Evolutionary conservation across 2,113 vertebrate genomes (phyloP), one percentile per base, ranked within the genome.

Genomic region (Callopanchax toddi): DNA sequence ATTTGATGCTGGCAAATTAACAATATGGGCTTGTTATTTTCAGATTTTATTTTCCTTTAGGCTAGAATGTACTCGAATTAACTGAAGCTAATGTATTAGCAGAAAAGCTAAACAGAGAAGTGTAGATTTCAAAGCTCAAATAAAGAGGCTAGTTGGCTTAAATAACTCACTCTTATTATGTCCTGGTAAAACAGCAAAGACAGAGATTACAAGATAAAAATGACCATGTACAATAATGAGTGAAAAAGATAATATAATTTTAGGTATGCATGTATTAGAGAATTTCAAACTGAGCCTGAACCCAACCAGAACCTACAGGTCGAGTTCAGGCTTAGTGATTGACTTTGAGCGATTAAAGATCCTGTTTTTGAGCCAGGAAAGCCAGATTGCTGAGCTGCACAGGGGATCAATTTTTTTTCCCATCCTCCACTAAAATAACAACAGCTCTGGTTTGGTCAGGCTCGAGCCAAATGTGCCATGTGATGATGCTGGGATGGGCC

Each of bases 91-190:
- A 32, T 32, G 6, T 32, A 32, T 32, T 32, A 8, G 29, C 29
- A 32, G 29, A 9, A 9, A 32, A 3, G 29, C 2, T 32, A 32
- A 32, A 32, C 5, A 32, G 3, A 7, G 29, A 2, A 22, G 39
- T 48, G 67, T 43, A 37, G 51, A 55, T 49, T 62, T 37, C 8
- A 48, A 26, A 53, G 26, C 23, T 65, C 51, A 54, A 22, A 49
- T 39, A 50, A 63, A 76, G 62, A 60, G 6, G 29, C 29, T 8
- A 8, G 29, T 32, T 32, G 29, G 29, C 29, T 32, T 32, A 8
- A 32, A 32, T n/a, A 63, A 25, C 61, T 71, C 34, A 23, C 53
- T 43, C 51, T 78, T 18, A 65, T 49, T 44, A 37, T 10, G 32
- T 44, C 13, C 59, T 32, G 21, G 36, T 26, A n/a, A 54, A 25